Evolutionary conservation across 2,888 invertebrate species (phyloP), one percentile per base, ranked within the genome.

Genomic region (Diarsia brunnea): DNA sequence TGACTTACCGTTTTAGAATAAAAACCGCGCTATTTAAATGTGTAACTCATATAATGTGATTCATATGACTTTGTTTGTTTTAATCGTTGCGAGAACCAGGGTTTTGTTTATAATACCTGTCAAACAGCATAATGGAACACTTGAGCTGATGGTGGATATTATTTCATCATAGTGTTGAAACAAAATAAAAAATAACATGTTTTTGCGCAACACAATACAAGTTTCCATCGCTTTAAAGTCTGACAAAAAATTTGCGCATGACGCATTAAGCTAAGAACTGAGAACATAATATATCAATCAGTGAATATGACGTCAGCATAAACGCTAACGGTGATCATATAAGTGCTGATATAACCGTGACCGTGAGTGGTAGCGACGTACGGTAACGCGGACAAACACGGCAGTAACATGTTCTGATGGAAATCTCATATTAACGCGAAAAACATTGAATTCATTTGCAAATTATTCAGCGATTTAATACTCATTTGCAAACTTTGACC

Each of bases 1-100:
- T 95, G 95, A 95, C 94, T 95, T 95, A 95, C 95, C 95, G 96
- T 95, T 96, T 96, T 94, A 94, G 94, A 95, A 94, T 93, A 94
- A 94, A 93, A 95, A 94, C 92, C 89, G 90, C 92, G 91, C 93
- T 92, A 91, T 94, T 93, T 93, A 92, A 95, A 94, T 92, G 90
- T 90, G 90, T 81, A 91, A 91, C 87, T 82, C 73, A 85, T 81
- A 84, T 81, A 85, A 74, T 78, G 64, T 75, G 47, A 78, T 78
- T 61, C 69, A 73, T 80, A 69, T 77, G 73, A 78, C 73, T 79
- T 74, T 78, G 69, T 78, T 75, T 73, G 53, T 73, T 74, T 75
- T 77, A 80, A 79, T 72, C 58, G 45, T 45, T 49, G 45, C 45
- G 31, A 73, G 64, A 74, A 45, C 45, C 55, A 79, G 65, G 19